Evolutionary conservation across 2,113 vertebrate species (phyloP).

Genomic region (Coryphaenoides rupestris): DNA sequence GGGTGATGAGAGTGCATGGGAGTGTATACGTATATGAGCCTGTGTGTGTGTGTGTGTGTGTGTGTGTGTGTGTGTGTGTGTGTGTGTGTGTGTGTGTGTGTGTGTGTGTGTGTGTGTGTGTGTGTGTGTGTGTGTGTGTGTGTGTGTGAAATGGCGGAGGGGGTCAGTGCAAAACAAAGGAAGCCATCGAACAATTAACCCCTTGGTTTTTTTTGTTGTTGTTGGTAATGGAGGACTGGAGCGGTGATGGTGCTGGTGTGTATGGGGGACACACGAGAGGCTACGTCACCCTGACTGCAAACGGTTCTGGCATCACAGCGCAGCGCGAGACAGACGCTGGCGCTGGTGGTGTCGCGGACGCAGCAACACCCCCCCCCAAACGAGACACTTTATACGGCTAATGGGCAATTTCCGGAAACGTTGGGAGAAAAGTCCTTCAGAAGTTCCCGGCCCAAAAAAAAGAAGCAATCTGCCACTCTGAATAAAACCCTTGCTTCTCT

Average conservation of each 20-base stretch:
- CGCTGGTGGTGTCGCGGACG: constrained; percentile 4
- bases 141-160: constrained; percentile 34
- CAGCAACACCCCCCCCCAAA: not conserved
- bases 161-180: constrained; percentile 67
- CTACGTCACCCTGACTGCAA: constrained; percentile 34
- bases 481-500: too few species aligned
- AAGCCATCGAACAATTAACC: constrained; percentile 57
- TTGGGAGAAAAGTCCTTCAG: too few species aligned
- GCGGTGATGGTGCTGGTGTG: not conserved
- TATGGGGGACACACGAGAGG: constrained; percentile 16
- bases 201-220: constrained; percentile 56
- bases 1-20: constrained; percentile 14
- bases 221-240: constrained; percentile 21
- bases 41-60: constrained; percentile 6
- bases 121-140: not conserved
- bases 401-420: too few species aligned
- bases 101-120: not conserved
- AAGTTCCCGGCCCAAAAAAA: too few species aligned
- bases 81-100: not conserved
- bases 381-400: constrained; percentile 41
- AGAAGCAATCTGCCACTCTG: too few species aligned
- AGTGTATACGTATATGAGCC: constrained; percentile 31
- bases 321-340: constrained; percentile 34
- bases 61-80: constrained; percentile 56
- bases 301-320: constrained; percentile 38